Evolutionary conservation across 2,888 invertebrate species (phyloP), one percentile per base, ranked within the genome.

Genomic region (Spialia ferax): DNA sequence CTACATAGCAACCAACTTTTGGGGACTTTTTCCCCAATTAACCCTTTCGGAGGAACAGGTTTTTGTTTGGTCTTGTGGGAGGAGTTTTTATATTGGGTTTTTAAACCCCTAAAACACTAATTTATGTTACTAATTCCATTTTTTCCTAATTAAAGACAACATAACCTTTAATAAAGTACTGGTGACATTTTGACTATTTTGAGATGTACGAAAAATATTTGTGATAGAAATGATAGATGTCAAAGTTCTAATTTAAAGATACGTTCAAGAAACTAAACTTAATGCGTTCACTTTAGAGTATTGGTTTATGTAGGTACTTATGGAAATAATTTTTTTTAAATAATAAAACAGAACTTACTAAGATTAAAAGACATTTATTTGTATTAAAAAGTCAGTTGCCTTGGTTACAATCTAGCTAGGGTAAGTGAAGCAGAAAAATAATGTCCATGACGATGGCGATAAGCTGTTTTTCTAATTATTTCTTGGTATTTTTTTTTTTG

Each of bases 41-140:
- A 59, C 94, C 87, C 78, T 94, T 94, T 42, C 94, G 88, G 74
- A 94, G 79, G 70, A 94, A 94, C 71, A 94, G 81, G 77, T 94
- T 94, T 76, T 94, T 93, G 79, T 94, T 93, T 75, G 87, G 74
- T 81, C 88, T 91, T 67, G 88, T 91, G 69, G 93, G 93, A 77
- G 93, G 93, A 77, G 93, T 93, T 81, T 89, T 89, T 93, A 93
- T 93, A 75, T 82, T 91, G 84, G 82, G 84, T 86, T 87, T 82
- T 77, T 75, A 84, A 83, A 83, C 85, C 87, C 78, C 77, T 78
- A 76, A 80, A 86, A 82, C 73, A 80, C 74, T 81, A 86, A 85
- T 91, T 92, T 91, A 86, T 75, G 87, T 93, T 90, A 92, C 77
- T 86, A 87, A 93, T 92, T 88, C 89, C 91, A 93, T 92, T 91